Evolutionary conservation across 1,140 invertebrate species (phyloP).

Genomic region (Drosophila azteca): DNA sequence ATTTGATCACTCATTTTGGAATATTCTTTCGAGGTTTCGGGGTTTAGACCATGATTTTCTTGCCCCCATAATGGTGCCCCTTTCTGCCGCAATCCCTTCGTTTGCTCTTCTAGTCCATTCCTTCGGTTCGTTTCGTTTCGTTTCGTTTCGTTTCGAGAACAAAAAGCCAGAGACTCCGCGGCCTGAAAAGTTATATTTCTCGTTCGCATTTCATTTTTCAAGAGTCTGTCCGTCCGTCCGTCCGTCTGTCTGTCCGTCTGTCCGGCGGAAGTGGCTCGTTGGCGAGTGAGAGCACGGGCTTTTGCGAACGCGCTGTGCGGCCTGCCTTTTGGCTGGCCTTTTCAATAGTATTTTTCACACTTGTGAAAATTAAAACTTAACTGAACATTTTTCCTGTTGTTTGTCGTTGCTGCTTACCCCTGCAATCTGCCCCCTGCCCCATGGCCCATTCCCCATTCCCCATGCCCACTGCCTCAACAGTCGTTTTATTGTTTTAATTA

Average conservation of each 20-base stretch:
- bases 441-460: no score
- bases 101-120: no score
- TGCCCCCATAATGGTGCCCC: no score
- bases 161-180: conserved; percentile 9
- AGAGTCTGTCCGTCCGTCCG: conserved; percentile 4
- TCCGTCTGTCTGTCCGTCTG: neutral
- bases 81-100: neutral
- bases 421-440: conserved; percentile 19
- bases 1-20: conserved; percentile 9
- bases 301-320: conserved; percentile 20
- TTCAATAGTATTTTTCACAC: conserved; percentile 80
- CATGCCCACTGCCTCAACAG: no score
- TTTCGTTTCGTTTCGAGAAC: neutral
- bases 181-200: conserved; percentile 14
- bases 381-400: conserved; percentile 66
- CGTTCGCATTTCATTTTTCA: conserved; percentile 14
- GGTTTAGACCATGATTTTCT: neutral
- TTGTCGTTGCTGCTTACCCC: conserved; percentile 15
- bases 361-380: conserved; percentile 81
- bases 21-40: neutral
- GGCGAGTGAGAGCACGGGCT: conserved; percentile 55
- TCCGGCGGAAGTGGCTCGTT: conserved; percentile 72
- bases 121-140: no score
- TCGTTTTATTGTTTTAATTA: conserved; percentile 78
- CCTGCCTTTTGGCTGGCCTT: conserved; percentile 44